Evolutionary conservation across 2,797 vertebrate species (phyloP).

Genomic region (Tangara arthus): DNA sequence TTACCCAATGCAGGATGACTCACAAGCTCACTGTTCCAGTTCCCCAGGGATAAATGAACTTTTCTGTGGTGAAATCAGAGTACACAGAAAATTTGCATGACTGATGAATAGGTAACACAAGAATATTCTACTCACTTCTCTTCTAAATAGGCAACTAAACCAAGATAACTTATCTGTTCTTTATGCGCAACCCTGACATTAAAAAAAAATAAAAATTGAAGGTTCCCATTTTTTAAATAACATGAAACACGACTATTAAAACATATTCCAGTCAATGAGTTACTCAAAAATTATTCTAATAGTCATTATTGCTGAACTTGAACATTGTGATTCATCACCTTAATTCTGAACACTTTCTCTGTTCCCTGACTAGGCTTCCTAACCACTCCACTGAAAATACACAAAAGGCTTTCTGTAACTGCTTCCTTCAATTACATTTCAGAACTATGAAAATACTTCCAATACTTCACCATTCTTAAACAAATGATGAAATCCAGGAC

Average conservation of each 20-base stretch:
- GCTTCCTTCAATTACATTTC: background rate
- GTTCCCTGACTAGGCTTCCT: background rate
- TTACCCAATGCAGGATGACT: background rate
- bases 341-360: background rate
- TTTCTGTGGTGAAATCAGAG: background rate
- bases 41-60: background rate
- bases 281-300: background rate
- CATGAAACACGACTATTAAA: background rate
- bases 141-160: background rate
- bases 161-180: background rate
- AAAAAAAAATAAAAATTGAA: background rate
- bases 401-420: background rate
- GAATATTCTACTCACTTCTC: background rate
- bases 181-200: background rate
- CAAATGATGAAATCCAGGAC: background rate
- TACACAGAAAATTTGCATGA: background rate
- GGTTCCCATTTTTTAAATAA: background rate
- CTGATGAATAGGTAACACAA: background rate
- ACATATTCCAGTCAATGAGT: background rate
- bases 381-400: background rate
- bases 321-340: background rate
- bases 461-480: background rate
- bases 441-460: background rate
- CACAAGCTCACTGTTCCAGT: background rate
- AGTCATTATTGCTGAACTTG: background rate